Percentiles rank a stretch among this genome's conserved stretches.
These are phyloP conservation scores for Esox niger DNA, from an alignment of 2,113 vertebrate species.

Conservation along the genomic window DNA sequence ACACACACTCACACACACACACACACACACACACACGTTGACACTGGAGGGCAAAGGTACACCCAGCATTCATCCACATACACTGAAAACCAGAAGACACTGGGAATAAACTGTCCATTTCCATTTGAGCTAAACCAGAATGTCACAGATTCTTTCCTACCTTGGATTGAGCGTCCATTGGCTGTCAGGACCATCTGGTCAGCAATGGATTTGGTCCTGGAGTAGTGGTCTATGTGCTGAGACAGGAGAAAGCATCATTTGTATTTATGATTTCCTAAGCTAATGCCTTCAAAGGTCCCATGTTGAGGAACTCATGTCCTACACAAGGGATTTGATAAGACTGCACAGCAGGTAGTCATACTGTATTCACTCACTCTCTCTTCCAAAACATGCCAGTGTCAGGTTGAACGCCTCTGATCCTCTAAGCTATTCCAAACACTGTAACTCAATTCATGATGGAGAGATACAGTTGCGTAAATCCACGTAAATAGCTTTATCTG, in stretches of 20 bases:
- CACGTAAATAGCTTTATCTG: background rate
- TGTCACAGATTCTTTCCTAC: constrained; percentile 54
- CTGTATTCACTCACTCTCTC: background rate
- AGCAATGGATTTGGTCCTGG: constrained; percentile 89
- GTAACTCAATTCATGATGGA: background rate
- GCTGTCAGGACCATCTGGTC: constrained; percentile 87
- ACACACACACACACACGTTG: background rate
- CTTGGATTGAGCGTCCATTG: constrained; percentile 78
- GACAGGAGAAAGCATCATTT: constrained; percentile 16
- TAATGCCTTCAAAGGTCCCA: too few relatives aligned
- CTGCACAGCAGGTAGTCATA: too few relatives aligned
- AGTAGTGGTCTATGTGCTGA: constrained; percentile 92
- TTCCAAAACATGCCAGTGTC: background rate
- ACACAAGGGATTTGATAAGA: too few relatives aligned
- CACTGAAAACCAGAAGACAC: background rate
- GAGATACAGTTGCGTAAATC: background rate
- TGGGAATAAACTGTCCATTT: background rate
- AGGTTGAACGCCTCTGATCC: too few relatives aligned
- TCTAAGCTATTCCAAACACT: background rate
- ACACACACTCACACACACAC: background rate
- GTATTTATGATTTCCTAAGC: background rate
- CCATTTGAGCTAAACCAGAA: background rate
- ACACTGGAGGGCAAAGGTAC: too few relatives aligned
- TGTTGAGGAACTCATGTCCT: too few relatives aligned
- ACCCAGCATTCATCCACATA: too few relatives aligned